Evolutionary conservation across 2,113 vertebrate genomes (phyloP), one percentile per base, ranked within the genome.

Genomic region (Pao palembangensis): DNA sequence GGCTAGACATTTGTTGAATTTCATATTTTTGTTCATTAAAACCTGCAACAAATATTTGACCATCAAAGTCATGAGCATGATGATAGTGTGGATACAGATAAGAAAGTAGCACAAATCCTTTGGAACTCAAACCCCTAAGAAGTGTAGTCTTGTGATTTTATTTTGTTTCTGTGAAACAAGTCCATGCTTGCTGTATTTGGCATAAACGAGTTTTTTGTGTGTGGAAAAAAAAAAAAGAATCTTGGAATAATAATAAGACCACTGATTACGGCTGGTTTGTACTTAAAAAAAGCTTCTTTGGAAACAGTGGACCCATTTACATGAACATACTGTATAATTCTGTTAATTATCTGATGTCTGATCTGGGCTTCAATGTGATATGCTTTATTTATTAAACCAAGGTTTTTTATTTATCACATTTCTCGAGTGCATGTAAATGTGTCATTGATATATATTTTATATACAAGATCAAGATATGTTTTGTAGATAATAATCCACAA

Each of bases 131-230:
- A 14, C 43, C 43, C 58, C 18, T 63, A 51, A 68, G 17, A 63
- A 61, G 47, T 59, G 10, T 5, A 47, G 64, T 71, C 59, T 69
- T 69, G 60, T 75, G 71, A 73, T 69, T 69, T 72, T 54, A 18
- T 69, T 55, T 65, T 53, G 43, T 38, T 60, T 16, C 43, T 64
- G 49, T 15, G 8, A 19, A 65, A 42, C 25, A 50, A 38, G 12
- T 60, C 38, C n/a, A n/a, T 56, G 19, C 41, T 41, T 38, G 38
- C 18, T 47, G 14, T 53, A 38, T 58, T 69, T 53, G 34, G 55
- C 18, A 48, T 18, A 44, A 61, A 51, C 25, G 47, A 46, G 20
- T 6, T 44, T 51, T 3, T 16, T 17, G 50, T 44, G 14, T 17
- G 49, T 57, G 15, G 4, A 12, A 6, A 1, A 31, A 43, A 31